These are phyloP conservation scores for Leucoraja ocellata DNA, from an alignment of 2,797 vertebrate species.

Conservation along the genomic window DNA sequence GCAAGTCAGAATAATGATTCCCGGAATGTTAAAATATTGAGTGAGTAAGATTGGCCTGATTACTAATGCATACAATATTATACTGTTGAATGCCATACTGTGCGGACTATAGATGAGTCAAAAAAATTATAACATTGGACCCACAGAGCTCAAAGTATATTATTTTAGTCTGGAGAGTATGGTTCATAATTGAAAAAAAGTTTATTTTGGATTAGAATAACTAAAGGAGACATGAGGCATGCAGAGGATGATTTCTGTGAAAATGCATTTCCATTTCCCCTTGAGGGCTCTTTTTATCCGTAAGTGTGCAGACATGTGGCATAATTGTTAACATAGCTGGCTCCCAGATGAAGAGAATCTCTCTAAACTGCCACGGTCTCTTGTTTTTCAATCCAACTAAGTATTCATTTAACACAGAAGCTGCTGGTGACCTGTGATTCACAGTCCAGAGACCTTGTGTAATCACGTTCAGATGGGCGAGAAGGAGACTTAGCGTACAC, in stretches of 20 bases:
- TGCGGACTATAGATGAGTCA: background rate
- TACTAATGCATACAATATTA: background rate
- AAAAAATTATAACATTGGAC: background rate
- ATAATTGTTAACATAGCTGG: conserved; percentile 67
- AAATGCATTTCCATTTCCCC: conserved; percentile 56
- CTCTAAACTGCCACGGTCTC: conserved; percentile 63
- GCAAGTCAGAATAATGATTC: conserved; percentile 17
- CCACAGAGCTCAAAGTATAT: background rate
- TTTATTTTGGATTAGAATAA: conserved; percentile 21
- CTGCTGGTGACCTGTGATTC: conserved; percentile 43
- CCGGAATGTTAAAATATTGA: conserved; percentile 19
- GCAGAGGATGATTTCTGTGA: conserved; percentile 37
- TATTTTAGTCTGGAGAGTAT: conserved; percentile 25
- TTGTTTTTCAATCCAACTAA: conserved; percentile 64
- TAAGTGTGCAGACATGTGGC: conserved; percentile 61
- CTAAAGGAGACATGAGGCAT: conserved; percentile 8
- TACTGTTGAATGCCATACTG: background rate
- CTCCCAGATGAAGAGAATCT: conserved; percentile 69
- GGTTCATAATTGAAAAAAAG: background rate
- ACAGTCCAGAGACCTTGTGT: conserved; percentile 24
- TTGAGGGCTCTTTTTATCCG: conserved; percentile 61
- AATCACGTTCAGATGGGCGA: conserved; percentile 21
- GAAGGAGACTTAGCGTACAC: too few relatives aligned
- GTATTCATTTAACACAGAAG: conserved; percentile 64
- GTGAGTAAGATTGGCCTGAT: background rate